A percentile compares a stretch with the other conserved stretches of the same genome.
These are phyloP conservation scores for Coregonus ussuriensis DNA, from an alignment of 2,797 vertebrate genomes.

Conservation along the genomic window DNA sequence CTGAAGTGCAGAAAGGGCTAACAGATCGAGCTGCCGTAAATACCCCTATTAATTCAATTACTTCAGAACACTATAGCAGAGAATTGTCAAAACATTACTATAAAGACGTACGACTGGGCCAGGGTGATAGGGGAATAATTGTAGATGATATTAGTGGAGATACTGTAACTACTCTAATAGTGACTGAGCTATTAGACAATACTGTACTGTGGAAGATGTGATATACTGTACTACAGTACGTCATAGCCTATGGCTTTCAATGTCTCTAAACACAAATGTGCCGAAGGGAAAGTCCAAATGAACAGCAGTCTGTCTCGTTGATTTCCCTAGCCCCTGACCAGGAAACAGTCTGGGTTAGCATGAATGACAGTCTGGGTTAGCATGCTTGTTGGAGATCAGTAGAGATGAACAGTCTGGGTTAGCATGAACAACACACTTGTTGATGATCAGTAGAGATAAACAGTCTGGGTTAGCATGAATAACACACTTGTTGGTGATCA, in stretches of 20 bases:
- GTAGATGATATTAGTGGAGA: not conserved
- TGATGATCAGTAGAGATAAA: not conserved
- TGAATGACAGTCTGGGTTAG: not conserved
- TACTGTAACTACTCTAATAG: not conserved
- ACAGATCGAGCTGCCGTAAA: not conserved
- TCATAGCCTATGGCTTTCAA: not conserved
- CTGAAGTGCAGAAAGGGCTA: constrained; percentile 7
- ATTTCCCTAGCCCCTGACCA: not conserved
- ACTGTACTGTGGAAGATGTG: not conserved
- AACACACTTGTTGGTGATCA: not conserved
- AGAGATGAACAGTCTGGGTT: not conserved
- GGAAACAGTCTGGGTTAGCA: constrained; percentile 6
- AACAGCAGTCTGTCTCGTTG: not conserved
- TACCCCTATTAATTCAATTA: constrained; percentile 13
- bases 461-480: no score
- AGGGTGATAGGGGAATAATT: constrained; percentile 2
- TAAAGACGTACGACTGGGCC: not conserved
- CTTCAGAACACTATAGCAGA: constrained; percentile 5
- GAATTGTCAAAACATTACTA: constrained; percentile 2
- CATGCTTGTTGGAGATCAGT: not conserved
- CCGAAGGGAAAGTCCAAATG: not conserved
- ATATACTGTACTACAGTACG: not conserved
- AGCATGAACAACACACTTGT: not conserved
- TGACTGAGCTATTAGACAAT: not conserved
- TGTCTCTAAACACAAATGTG: not conserved